A percentile compares a stretch with the other conserved stretches of the same genome.
These are phyloP conservation scores for Megalurothrips usitatus DNA, from an alignment of 2,888 invertebrate species.

Conservation along the genomic window DNA sequence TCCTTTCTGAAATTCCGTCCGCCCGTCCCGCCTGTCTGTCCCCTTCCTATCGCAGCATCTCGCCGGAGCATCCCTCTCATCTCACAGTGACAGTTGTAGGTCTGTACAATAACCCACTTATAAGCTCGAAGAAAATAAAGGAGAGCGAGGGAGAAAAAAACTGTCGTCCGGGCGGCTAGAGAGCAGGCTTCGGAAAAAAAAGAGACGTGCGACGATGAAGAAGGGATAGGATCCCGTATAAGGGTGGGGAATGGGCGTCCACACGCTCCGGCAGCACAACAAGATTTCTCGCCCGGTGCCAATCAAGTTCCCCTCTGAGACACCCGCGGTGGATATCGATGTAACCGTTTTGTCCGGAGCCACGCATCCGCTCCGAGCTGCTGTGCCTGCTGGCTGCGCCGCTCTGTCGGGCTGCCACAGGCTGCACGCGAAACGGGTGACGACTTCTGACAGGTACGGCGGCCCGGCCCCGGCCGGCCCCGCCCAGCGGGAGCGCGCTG, in stretches of 20 bases:
- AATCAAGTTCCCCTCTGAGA: neutral
- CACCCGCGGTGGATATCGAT: neutral
- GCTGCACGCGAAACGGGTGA: no score
- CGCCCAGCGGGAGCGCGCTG: no score
- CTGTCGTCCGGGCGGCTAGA: neutral
- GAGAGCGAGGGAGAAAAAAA: neutral
- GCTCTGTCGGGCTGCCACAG: no score
- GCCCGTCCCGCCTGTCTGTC: neutral
- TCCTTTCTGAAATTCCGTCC: neutral
- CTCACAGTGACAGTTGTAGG: slow-evolving; percentile 12
- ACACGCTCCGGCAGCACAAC: neutral
- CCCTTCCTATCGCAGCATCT: neutral
- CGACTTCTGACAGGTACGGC: no score
- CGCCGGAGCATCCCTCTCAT: neutral
- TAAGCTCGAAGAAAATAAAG: slow-evolving; percentile 17
- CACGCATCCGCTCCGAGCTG: neutral
- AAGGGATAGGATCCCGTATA: neutral
- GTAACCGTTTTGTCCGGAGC: neutral
- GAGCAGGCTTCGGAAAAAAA: neutral
- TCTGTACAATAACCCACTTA: slow-evolving; percentile 24
- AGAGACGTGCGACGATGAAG: neutral
- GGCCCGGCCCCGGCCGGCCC: no score
- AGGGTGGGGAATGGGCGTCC: no score
- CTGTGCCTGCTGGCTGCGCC: no score
- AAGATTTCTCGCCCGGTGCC: neutral